Base-by-base conservation (phyloP, 1,140 invertebrate species). In the Calephelis virginiensis region DNA sequence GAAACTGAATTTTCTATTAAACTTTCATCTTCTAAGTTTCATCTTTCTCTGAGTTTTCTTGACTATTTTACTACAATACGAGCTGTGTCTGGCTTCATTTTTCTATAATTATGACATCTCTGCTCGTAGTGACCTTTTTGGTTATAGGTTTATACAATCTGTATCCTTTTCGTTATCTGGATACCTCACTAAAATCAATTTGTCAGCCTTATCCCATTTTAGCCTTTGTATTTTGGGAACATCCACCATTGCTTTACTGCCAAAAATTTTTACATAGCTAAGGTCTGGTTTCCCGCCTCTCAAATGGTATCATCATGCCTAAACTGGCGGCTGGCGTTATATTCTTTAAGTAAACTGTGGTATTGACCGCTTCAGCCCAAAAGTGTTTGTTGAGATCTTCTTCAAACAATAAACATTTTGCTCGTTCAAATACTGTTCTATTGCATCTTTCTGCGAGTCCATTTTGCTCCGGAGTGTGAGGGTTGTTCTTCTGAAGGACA, bases 281-380 rank as follows among this genome's bases (percentile, higher is more conserved):
- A 61, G 38, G 28, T 61, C 59, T n/a, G 10, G 59, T 14, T 43
- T 61, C 60, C 66, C 67, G 9, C 75, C 1, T 49, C 14, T 70
- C 72, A 66, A 50, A 70, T 17, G 69, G 68, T 61, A 68, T 73
- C 49, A 48, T 65, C 10, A 73, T 56, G 61, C 70, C 71, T 64
- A 69, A 68, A 80, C 67, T 64, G 60, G 64, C 80, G 1, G 62
- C 69, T 14, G 61, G 43, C 9, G 61, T 60, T 64, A 70, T 48
- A 43, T 77, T 80, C 40, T 61, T 62, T 17, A 73, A 37, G 63
- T 79, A 76, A 6, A 72, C 70, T 28, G 73, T 66, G 43, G 70
- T 78, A 71, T 66, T 63, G 6, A 70, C 69, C 61, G 70, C 86
- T 71, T 90, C 85, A 53, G 81, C 89, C 91, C 90, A 92, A 63